These are phyloP conservation scores for Pyrocoelia pectoralis DNA, from an alignment of 2,888 invertebrate genomes.

Conservation along the genomic window DNA sequence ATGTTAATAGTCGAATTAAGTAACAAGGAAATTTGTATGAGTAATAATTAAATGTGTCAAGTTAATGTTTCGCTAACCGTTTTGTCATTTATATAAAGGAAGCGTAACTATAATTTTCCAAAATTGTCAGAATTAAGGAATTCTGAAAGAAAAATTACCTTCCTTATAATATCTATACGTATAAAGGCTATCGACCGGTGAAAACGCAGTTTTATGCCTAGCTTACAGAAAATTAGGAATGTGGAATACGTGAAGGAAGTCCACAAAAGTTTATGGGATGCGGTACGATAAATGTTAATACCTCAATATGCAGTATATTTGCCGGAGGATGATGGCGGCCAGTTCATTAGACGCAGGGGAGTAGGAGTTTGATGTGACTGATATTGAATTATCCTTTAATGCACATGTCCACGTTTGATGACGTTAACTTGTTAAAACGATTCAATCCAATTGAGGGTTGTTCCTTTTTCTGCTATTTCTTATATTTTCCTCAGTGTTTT, in stretches of 20 bases:
- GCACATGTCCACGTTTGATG: slow-evolving; percentile 39
- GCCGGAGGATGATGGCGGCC: slow-evolving; percentile 52
- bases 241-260: slow-evolving; percentile 35
- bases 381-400: slow-evolving; percentile 34
- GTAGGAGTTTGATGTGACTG: slow-evolving; percentile 29
- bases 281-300: slow-evolving; percentile 60
- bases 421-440: slow-evolving; percentile 38
- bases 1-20: background rate
- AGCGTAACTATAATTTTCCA: background rate
- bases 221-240: slow-evolving; percentile 17
- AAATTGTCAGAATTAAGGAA: slow-evolving; percentile 1
- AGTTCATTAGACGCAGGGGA: slow-evolving; percentile 47
- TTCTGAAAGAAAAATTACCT: background rate
- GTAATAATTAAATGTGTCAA: background rate
- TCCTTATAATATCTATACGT: background rate
- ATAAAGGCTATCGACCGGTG: background rate
- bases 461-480: slow-evolving; percentile 16
- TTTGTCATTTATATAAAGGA: background rate
- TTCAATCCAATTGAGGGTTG: slow-evolving; percentile 39
- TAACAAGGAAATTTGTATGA: background rate
- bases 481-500: slow-evolving; percentile 4
- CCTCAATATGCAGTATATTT: slow-evolving; percentile 61
- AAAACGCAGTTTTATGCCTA: slow-evolving; percentile 8
- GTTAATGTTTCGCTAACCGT: background rate
- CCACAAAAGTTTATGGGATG: slow-evolving; percentile 43